phyloP scores from a whole-genome alignment of 1,140 invertebrate genomes.

The Sarcophaga peregrina region DNA sequence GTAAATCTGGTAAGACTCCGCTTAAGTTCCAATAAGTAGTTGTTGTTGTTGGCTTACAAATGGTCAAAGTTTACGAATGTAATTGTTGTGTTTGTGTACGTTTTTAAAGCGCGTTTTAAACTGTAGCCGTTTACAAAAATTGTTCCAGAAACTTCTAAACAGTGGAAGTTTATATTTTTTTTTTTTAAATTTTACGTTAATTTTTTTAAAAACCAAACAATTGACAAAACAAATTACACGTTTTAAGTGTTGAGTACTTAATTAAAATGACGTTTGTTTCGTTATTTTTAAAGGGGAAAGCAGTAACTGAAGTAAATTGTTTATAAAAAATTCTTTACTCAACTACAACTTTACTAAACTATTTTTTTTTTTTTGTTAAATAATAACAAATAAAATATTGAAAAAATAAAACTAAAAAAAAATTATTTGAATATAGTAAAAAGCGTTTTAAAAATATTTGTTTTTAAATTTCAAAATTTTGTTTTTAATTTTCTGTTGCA shows the following conservation, averaged over 20 bases:
- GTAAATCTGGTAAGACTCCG: background rate
- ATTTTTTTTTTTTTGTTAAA: background rate
- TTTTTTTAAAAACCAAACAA: background rate
- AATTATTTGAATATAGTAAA: constrained; percentile 6
- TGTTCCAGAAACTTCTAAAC: constrained; percentile 45
- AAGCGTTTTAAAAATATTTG: constrained; percentile 11
- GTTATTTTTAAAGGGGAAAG: background rate
- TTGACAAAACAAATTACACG: background rate
- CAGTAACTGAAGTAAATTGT: constrained; percentile 28
- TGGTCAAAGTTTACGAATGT: constrained; percentile 1
- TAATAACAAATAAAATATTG: background rate
- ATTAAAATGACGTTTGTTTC: background rate
- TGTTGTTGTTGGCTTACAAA: background rate
- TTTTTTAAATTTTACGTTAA: background rate
- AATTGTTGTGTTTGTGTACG: background rate
- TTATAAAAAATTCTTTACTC: constrained; percentile 35
- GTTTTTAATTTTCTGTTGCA: constrained; percentile 1
- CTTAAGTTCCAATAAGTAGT: background rate
- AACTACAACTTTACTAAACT: background rate
- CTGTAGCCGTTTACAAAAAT: constrained; percentile 27
- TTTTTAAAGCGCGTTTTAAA: constrained; percentile 8
- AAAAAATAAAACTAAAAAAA: background rate
- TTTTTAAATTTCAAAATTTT: background rate
- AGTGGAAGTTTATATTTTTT: background rate
- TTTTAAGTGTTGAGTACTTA: background rate